Base-by-base conservation (phyloP, 2,797 vertebrate genomes). In the Tokudaia muenninki region DNA sequence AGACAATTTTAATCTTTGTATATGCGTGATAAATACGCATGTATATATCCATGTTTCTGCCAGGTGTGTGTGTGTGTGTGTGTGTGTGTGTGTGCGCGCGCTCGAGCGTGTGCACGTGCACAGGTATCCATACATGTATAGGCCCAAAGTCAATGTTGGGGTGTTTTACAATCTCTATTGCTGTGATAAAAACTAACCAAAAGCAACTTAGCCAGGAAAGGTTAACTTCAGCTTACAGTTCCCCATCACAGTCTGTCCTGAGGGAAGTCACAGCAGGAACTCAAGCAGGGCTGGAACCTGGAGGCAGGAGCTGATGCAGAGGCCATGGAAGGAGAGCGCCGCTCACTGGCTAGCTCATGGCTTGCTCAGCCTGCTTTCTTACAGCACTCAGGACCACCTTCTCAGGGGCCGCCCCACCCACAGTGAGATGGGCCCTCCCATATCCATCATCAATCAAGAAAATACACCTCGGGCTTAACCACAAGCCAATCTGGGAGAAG, bases 41-140 rank as follows among this genome's bases (percentile, higher is more conserved):
- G 83, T 52, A 19, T 86, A 19, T 34, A n/a, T 50, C 3, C 21
- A 70, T 26, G 31, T n/a, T 84, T 59, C 57, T 63, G 37, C 4
- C 1, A 14, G 1, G 65, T 12, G 29, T 31, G 78, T 57, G 57
- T 29, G n/a, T 31, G 57, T 41, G 7, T 44, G 22, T 29, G 72
- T 75, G 72, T 67, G 65, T 63, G 24, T 34, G 31, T 16, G 31
- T 34, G 65, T 70, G 34, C n/a, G 67, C 8, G 16, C 5, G 11
- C 1, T 3, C 13, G 12, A 1, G 26, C 13, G 29, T 13, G 3
- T 13, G 10, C 0, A 0, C 9, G 9, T 2, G 31, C 11, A 11
- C 57, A 14, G 9, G 19, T 86, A 17, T 47, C 41, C 12, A 22
- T 2, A 1, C 44, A 26, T 16, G 47, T 55, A 63, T 22, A 67